Conservation (phyloP, 2,888 invertebrate species). For the Brachyopa scutellaris region DNA sequence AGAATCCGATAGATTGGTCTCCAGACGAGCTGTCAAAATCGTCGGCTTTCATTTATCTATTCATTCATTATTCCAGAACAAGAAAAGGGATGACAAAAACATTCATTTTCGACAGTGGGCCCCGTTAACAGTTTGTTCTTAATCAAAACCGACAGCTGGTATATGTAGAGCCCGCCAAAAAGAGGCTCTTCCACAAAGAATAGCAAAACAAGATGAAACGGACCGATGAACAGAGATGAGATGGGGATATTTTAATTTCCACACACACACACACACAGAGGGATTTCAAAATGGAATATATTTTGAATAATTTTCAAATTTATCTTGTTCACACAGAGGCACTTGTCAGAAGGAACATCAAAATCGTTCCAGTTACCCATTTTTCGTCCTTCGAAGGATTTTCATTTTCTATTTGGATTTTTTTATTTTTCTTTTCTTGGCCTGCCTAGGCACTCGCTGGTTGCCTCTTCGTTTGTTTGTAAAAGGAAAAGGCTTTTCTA, state of each 20-base stretch:
- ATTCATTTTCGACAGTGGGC: slow-evolving; percentile 56
- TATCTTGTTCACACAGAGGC: slow-evolving; percentile 43
- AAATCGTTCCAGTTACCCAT: slow-evolving; percentile 35
- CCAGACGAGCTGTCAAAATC: slow-evolving; percentile 39
- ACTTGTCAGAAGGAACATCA: neutral
- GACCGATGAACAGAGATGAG: neutral
- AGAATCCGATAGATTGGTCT: too few species aligned
- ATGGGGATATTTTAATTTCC: slow-evolving; percentile 58
- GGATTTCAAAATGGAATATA: slow-evolving; percentile 14
- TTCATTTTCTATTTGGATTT: slow-evolving; percentile 31
- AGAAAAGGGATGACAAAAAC: slow-evolving; percentile 62
- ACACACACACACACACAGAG: slow-evolving; percentile 8
- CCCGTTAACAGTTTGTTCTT: slow-evolving; percentile 61
- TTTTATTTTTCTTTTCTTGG: neutral
- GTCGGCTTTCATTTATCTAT: slow-evolving; percentile 28
- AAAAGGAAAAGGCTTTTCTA: slow-evolving; percentile 42
- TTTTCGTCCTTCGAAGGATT: slow-evolving; percentile 27
- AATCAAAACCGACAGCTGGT: slow-evolving; percentile 63
- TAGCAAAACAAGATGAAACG: neutral
- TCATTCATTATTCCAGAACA: slow-evolving; percentile 55
- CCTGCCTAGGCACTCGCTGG: neutral
- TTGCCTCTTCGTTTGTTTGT: too few species aligned
- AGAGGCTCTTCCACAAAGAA: neutral
- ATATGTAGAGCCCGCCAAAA: slow-evolving; percentile 17
- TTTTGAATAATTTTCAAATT: slow-evolving; percentile 71